Base-by-base conservation (phyloP, 2,113 vertebrate genomes). In the Neodontobutis hainanensis region DNA sequence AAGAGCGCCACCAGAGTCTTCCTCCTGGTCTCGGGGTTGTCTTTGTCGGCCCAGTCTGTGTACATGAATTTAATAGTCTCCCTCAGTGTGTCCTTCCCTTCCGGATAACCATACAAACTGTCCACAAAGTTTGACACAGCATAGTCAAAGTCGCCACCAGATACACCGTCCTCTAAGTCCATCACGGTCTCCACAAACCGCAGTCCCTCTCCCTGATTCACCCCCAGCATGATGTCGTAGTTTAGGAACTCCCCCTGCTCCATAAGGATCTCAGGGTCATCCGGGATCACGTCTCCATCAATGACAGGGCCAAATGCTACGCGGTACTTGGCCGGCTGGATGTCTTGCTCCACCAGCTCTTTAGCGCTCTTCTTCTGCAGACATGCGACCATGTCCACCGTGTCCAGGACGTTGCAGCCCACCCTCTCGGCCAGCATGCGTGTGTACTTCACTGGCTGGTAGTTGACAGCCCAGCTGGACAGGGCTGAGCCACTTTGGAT, bases 31-130 rank as follows among this genome's bases (percentile, higher is more conserved):
- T 99, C 97, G 0, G 96, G 96, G 89, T 99, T 99, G 90, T 99
- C 96, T 36, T 97, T 93, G 86, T 99, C 97, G 0, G 97, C 97
- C 97, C 97, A 99, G 90, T 99, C 97, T 0, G 97, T 99, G 91
- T 99, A 99, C 97, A 99, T 99, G 88, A 99, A 99, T 85, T 99
- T 98, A 85, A 99, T 99, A 63, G 97, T 99, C 84, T 98, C 97
- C 58, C 97, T 90, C 70, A 99, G 90, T 4, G 96, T 98, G 90
- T 99, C 97, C 78, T 99, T 99, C 15, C 97, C 96, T 84, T 99
- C 97, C 0, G 97, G 97, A 83, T 99, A 99, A 61, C 97, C 97
- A 0, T 99, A 99, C 56, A 99, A 92, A 83, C 96, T 97, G 84
- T 99, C 97, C 90, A 99, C 97, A 78, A 99, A 99, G 85, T 98